Evolutionary conservation across 2,113 vertebrate genomes (phyloP).

Genomic region (Tachysurus fulvidraco): DNA sequence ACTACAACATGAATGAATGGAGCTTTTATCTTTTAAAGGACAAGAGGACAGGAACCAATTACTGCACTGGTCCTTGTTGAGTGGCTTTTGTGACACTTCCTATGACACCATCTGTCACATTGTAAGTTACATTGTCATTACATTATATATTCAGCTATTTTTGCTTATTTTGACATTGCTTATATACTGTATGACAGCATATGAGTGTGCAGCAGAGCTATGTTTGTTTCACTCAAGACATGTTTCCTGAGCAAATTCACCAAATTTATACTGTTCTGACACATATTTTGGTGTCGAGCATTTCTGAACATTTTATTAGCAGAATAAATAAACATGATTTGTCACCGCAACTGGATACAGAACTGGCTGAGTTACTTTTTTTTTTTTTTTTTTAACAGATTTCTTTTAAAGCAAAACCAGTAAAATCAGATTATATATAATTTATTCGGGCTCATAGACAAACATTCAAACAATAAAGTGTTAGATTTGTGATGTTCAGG

Average conservation of each 20-base stretch:
- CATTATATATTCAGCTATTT: neutral
- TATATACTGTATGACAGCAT: neutral
- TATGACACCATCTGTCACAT: slow-evolving; percentile 1
- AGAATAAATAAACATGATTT: neutral
- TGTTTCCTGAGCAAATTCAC: neutral
- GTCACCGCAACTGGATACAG: neutral
- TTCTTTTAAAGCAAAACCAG: neutral
- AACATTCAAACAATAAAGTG: neutral
- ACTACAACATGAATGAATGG: slow-evolving; percentile 54
- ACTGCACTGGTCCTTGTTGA: slow-evolving; percentile 20
- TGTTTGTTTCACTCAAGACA: neutral
- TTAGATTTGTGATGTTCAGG: neutral
- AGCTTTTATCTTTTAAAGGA: slow-evolving; percentile 51
- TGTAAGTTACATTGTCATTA: neutral
- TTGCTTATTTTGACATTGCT: neutral
- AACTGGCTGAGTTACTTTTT: neutral
- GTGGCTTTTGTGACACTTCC: neutral
- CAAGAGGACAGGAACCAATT: slow-evolving; percentile 38
- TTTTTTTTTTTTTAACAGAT: too few relatives aligned
- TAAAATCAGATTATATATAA: neutral
- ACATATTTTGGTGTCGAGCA: neutral
- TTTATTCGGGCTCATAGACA: neutral
- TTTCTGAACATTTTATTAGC: neutral
- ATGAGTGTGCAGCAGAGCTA: neutral
- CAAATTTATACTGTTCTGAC: neutral